Conservation (phyloP, 2,888 invertebrate genomes). For the Dastarcus helophoroides region DNA sequence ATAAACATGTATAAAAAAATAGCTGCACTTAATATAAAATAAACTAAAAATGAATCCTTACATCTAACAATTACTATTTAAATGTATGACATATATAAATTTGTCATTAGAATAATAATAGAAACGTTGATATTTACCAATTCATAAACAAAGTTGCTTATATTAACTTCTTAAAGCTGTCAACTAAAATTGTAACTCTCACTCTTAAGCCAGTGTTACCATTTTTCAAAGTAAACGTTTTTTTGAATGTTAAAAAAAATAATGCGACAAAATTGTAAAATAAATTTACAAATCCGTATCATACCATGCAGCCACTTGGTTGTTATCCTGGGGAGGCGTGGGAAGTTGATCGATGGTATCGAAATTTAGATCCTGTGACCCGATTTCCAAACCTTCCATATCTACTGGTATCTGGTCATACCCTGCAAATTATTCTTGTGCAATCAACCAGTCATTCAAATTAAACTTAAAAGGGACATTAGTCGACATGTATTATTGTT, state of each 20-base stretch:
- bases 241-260: conserved; percentile 1
- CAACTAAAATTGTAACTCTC: not conserved
- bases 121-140: not conserved
- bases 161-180: not conserved
- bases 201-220: not conserved
- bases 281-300: conserved; percentile 78
- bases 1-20: too few relatives aligned
- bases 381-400: conserved; percentile 83
- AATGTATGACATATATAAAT: too few relatives aligned
- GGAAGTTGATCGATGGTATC: conserved; percentile 66
- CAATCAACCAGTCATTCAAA: too few relatives aligned
- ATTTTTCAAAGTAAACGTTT: too few relatives aligned
- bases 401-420: conserved; percentile 98
- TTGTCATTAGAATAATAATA: too few relatives aligned
- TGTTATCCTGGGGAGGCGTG: conserved; percentile 79
- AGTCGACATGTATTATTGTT: not conserved
- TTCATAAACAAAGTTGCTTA: not conserved
- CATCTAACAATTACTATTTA: too few relatives aligned
- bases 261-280: conserved; percentile 3
- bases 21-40: too few relatives aligned
- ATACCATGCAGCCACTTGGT: conserved; percentile 93
- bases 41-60: too few relatives aligned
- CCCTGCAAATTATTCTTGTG: too few relatives aligned
- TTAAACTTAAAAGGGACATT: too few relatives aligned
- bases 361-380: conserved; percentile 65